Percentiles rank a stretch among this genome's conserved stretches.
Evolutionary conservation across 2,888 invertebrate species (phyloP).

Genomic region (Omphaloscelis lunosa): DNA sequence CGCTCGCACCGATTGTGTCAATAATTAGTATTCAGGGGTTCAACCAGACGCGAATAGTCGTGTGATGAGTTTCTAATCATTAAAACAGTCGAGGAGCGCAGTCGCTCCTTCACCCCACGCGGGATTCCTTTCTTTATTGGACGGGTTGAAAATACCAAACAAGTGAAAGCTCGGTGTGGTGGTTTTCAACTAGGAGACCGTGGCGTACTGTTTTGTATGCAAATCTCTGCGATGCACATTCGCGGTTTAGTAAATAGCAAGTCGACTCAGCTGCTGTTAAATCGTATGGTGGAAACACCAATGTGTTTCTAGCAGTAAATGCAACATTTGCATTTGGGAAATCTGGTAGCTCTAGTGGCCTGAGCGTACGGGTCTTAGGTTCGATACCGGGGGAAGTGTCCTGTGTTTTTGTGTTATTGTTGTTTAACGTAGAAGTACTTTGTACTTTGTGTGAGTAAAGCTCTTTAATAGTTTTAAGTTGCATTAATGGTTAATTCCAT

Average conservation of each 20-base stretch:
- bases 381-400: background rate
- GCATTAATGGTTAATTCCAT: background rate
- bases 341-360: background rate
- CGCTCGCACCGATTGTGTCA: background rate
- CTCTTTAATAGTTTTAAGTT: background rate
- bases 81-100: background rate
- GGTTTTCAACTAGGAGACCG: slow-evolving; percentile 2
- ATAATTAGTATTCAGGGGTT: background rate
- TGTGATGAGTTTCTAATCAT: background rate
- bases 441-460: background rate
- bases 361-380: background rate
- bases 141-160: slow-evolving; percentile 2
- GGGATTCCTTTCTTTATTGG: background rate
- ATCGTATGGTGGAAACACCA: slow-evolving; percentile 14
- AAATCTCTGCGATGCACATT: slow-evolving; percentile 37
- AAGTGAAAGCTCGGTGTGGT: background rate
- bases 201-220: slow-evolving; percentile 38
- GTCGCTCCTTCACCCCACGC: background rate
- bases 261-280: slow-evolving; percentile 24
- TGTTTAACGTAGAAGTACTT: background rate
- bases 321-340: slow-evolving; percentile 3
- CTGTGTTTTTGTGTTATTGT: background rate
- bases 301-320: slow-evolving; percentile 16
- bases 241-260: slow-evolving; percentile 38
- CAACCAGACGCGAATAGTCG: background rate